Evolutionary conservation across 2,888 invertebrate species (phyloP).

Genomic region (Amiota communis): DNA sequence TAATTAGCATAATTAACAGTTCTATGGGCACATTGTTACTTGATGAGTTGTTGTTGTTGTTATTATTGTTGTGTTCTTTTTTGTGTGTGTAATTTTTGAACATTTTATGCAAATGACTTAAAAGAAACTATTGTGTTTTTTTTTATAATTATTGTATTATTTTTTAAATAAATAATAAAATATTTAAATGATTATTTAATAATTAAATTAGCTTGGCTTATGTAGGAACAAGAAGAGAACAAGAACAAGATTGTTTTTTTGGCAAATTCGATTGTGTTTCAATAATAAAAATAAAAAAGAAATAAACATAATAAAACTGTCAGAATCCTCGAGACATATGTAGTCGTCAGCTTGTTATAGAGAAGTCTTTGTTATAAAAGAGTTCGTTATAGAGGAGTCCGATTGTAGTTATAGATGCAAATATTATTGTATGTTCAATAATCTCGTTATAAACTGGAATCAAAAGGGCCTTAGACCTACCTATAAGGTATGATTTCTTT

Average conservation of each 20-base stretch:
- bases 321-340: not conserved
- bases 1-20: constrained; percentile 61
- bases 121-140: not conserved
- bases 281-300: not conserved
- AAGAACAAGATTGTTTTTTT: constrained; percentile 38
- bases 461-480: no score
- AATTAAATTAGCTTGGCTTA: constrained; percentile 45
- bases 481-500: no score
- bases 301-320: not conserved
- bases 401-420: no score
- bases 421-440: no score
- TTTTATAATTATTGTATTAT: not conserved
- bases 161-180: not conserved
- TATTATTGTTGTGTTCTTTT: constrained; percentile 9
- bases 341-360: no score
- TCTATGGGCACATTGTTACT: constrained; percentile 67
- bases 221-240: constrained; percentile 50
- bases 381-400: no score
- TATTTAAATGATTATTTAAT: constrained; percentile 15
- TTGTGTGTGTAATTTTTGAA: no score
- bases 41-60: constrained; percentile 8
- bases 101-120: not conserved
- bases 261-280: constrained; percentile 40
- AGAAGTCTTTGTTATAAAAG: no score
- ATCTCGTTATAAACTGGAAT: no score